Conservation (phyloP, 1,140 invertebrate species). For the Drosophila sturtevanti region DNA sequence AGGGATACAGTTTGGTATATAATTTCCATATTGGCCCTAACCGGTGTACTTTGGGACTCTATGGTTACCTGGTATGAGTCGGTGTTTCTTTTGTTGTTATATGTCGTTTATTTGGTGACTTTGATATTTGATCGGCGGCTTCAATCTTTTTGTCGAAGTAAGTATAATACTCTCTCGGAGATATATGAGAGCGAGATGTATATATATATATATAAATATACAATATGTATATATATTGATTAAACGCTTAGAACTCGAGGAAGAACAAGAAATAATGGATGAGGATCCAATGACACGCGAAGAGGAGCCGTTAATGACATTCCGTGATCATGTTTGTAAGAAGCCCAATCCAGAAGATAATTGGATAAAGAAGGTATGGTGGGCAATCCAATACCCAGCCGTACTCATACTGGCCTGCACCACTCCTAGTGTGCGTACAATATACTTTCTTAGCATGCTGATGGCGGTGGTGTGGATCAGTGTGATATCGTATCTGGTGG, state of each 20-base stretch:
- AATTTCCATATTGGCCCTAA: constrained; percentile 20
- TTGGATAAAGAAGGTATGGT: constrained; percentile 30
- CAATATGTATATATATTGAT: too few relatives aligned
- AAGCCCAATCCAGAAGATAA: neutral
- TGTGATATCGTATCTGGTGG: constrained; percentile 91
- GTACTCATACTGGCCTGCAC: constrained; percentile 47
- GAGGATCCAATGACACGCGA: constrained; percentile 51
- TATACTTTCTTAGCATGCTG: constrained; percentile 87
- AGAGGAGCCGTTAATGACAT: constrained; percentile 8
- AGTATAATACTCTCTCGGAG: neutral
- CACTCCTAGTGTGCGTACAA: constrained; percentile 44
- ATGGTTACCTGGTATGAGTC: constrained; percentile 12
- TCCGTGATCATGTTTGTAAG: constrained; percentile 24
- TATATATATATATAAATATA: too few relatives aligned
- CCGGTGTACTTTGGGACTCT: constrained; percentile 17
- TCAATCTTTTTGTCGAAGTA: constrained; percentile 17
- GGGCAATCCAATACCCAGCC: constrained; percentile 45
- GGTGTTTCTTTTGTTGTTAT: neutral
- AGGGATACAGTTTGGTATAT: constrained; percentile 93
- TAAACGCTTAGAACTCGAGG: neutral
- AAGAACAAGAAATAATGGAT: neutral
- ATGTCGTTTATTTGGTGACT: constrained; percentile 14
- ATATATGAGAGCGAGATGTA: too few relatives aligned
- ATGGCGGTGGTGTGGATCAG: constrained; percentile 95
- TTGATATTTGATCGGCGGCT: constrained; percentile 30